phyloP scores from a whole-genome alignment of 2,797 vertebrate species.

The Tinamus major region DNA sequence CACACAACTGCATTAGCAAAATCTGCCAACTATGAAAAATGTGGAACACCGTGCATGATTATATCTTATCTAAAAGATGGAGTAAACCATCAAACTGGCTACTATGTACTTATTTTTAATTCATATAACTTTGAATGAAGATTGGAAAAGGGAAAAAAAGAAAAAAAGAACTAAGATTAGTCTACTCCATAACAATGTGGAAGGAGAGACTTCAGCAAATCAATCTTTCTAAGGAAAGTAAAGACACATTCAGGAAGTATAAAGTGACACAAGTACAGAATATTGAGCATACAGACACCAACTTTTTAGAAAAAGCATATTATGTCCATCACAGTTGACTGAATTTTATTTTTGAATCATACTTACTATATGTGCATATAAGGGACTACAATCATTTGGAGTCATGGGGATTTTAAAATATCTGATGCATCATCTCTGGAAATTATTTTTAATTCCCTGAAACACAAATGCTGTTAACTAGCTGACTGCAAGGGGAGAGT shows the following conservation, averaged over 20 bases:
- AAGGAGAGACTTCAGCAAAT: neutral
- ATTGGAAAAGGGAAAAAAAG: neutral
- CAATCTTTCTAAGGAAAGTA: neutral
- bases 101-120: conserved; percentile 48
- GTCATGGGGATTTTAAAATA: conserved; percentile 18
- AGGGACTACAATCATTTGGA: neutral
- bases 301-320: neutral
- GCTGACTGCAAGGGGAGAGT: conserved; percentile 24
- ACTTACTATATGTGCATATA: conserved; percentile 1
- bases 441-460: conserved; percentile 41
- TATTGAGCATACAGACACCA: neutral
- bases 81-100: conserved; percentile 35
- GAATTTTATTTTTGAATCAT: neutral
- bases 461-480: conserved; percentile 49
- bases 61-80: conserved; percentile 48
- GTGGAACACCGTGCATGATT: conserved; percentile 31
- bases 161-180: neutral
- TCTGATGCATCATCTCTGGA: neutral
- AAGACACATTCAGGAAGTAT: neutral
- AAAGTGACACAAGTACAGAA: neutral
- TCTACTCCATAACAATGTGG: neutral
- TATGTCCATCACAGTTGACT: neutral
- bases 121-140: conserved; percentile 22
- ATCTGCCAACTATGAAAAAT: conserved; percentile 64
- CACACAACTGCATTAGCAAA: conserved; percentile 45